Base-by-base conservation (phyloP, 2,797 vertebrate species). In the Huso huso region DNA sequence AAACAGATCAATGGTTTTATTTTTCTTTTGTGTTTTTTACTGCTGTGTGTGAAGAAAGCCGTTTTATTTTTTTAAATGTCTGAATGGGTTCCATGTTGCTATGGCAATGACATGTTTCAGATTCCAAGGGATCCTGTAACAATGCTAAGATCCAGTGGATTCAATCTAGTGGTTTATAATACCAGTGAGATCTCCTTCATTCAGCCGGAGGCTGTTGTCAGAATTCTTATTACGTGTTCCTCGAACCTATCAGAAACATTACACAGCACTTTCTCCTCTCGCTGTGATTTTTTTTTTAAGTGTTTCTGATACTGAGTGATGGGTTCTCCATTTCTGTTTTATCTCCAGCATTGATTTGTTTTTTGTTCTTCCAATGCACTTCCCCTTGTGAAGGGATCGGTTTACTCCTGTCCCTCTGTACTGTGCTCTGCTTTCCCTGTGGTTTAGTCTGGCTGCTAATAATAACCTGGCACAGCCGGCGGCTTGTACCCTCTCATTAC, bases 401-500 rank as follows among this genome's bases (percentile, higher is more conserved):
- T 37, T 37, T 37, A 37, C 23, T 37, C 23, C 23, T 37, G 23
- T 37, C 23, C 23, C 23, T 37, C 23, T 37, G 23, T 37, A 37
- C 23, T 37, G 23, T 37, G 23, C 23, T 37, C 23, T 37, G 8
- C 13, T 68, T 79, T 73, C 78, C 70, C 61, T 84, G 83, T 78
- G 82, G 85, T 82, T 84, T 82, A 81, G 87, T 81, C 83, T 83
- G 79, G 84, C 85, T 82, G 79, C 81, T 88, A 81, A 86, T 85
- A 89, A 90, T 89, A 89, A 89, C 23, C 61, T 62, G 77, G 78
- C 83, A 82, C 76, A 78, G 81, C 83, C 84, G 78, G 77, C 75
- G 81, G 73, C 78, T 78, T 72, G 77, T 83, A 88, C 87, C 87
- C 88, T 89, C 85, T 91, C 86, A 91, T 91, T 90, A 89, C 80